phyloP scores from a whole-genome alignment of 2,113 vertebrate species.

The Nyctereutes procyonoides region DNA sequence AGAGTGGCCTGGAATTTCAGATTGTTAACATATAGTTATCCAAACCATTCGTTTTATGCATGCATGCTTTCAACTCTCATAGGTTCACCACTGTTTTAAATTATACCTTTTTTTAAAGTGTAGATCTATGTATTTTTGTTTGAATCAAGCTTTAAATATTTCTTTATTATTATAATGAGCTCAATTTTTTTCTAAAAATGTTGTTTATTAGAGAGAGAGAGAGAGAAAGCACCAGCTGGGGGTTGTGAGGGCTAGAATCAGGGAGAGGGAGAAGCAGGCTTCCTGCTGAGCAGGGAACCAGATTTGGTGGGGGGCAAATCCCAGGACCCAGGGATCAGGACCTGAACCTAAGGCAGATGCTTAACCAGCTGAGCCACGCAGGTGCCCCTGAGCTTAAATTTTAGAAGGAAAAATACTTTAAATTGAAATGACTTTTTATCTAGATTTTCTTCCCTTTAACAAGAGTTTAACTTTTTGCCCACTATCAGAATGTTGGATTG shows the following conservation, averaged over 20 bases:
- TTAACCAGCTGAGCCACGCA: background rate
- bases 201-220: background rate
- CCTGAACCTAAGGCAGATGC: background rate
- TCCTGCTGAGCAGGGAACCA: background rate
- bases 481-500: background rate
- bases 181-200: background rate
- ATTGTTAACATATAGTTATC: background rate
- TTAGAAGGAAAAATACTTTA: slow-evolving; percentile 5
- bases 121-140: background rate
- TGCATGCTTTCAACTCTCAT: background rate
- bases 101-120: background rate
- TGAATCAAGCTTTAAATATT: slow-evolving; percentile 42
- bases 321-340: background rate
- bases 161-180: background rate
- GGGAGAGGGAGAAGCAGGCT: background rate
- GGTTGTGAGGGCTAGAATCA: no score
- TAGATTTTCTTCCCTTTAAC: background rate
- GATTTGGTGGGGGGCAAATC: no score
- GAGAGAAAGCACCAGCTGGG: background rate
- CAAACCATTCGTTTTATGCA: background rate
- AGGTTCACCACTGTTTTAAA: background rate
- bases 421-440: background rate
- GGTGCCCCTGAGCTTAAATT: background rate
- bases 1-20: background rate
- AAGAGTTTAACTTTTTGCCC: background rate